Conservation (phyloP, 2,113 vertebrate genomes). For the Rhipidura dahli region DNA sequence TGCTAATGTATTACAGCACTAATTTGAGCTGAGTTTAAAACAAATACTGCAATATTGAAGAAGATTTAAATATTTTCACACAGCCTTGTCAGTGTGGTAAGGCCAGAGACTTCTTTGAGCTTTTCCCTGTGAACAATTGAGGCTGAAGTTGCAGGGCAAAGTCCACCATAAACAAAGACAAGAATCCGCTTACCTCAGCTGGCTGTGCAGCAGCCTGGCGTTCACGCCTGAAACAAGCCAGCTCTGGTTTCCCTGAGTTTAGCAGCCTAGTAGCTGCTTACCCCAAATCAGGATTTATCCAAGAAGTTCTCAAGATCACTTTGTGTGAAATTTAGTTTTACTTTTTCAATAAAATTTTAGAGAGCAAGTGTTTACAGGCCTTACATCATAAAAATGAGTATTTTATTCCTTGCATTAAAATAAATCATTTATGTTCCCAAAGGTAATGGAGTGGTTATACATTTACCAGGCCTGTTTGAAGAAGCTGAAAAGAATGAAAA, state of each 20-base stretch:
- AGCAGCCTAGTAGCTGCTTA: background rate
- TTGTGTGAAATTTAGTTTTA: background rate
- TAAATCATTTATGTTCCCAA: slow-evolving; percentile 42
- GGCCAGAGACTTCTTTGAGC: background rate
- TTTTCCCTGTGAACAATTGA: background rate
- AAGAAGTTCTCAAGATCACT: background rate
- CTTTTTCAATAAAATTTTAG: background rate
- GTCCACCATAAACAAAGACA: background rate
- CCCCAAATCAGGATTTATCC: background rate
- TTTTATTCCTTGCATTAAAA: background rate
- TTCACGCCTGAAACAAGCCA: background rate
- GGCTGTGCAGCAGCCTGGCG: background rate
- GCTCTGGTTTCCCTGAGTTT: background rate
- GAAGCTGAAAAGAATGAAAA: slow-evolving; percentile 98
- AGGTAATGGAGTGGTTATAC: slow-evolving; percentile 98
- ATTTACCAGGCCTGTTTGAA: slow-evolving; percentile 96
- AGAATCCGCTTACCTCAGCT: slow-evolving; percentile 42
- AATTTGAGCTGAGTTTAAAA: background rate
- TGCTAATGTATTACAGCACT: background rate
- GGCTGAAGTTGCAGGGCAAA: background rate
- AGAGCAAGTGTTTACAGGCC: background rate
- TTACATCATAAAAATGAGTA: background rate
- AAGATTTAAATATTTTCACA: background rate
- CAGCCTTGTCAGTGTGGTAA: background rate
- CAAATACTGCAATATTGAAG: background rate